phyloP scores from a whole-genome alignment of 2,113 vertebrate species.

The Alexandromys fortis region DNA sequence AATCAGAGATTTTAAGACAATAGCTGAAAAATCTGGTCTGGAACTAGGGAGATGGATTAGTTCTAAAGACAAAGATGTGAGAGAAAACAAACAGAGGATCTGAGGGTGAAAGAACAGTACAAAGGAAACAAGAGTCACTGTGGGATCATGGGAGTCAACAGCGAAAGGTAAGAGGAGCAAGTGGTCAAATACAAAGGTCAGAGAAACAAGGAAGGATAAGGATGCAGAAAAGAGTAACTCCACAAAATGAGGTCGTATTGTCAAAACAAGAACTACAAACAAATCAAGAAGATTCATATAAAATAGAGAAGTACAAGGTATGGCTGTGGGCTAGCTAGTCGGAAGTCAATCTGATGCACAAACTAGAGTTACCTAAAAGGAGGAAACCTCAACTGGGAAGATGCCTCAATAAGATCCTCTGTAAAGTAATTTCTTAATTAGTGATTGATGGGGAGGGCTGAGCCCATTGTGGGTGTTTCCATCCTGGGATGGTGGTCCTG shows the following conservation, averaged over 20 bases:
- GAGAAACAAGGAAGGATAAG: neutral
- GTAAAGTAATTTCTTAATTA: neutral
- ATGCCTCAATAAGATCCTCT: neutral
- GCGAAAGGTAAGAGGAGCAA: constrained; percentile 6
- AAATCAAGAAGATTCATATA: neutral
- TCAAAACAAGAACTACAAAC: neutral
- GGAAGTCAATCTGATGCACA: neutral
- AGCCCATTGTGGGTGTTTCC: neutral
- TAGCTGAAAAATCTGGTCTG: neutral
- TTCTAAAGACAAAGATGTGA: neutral
- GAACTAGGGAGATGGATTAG: neutral
- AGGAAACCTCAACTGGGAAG: neutral
- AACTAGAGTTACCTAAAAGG: neutral
- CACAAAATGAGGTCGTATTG: neutral
- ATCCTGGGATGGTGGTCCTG: neutral
- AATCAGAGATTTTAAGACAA: neutral
- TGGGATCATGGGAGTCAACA: neutral
- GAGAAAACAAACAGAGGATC: neutral
- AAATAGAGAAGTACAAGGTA: neutral
- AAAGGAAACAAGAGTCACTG: neutral
- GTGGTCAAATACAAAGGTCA: neutral
- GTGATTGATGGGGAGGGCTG: neutral
- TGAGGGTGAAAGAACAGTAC: neutral
- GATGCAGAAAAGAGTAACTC: neutral
- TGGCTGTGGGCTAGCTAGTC: neutral